phyloP scores from a whole-genome alignment of 2,797 vertebrate species.

The Thripadectes ignobilis region DNA sequence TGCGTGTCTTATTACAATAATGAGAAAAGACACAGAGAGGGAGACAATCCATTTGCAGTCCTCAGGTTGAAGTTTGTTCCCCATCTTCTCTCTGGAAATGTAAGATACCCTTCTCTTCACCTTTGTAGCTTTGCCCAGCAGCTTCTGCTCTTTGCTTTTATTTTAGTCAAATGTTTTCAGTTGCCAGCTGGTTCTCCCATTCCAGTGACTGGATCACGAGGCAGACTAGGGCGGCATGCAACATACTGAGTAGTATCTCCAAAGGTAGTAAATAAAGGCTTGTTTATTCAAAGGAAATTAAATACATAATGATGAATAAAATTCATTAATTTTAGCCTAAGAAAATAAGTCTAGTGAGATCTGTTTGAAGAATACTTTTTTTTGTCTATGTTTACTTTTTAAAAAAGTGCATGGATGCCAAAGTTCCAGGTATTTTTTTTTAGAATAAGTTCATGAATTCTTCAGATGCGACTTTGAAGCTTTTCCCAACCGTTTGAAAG shows the following conservation, averaged over 20 bases:
- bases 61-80: not conserved
- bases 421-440: constrained; percentile 41
- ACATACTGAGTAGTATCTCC: not conserved
- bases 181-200: not conserved
- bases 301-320: constrained; percentile 27
- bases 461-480: constrained; percentile 62
- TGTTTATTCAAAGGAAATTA: constrained; percentile 31
- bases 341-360: constrained; percentile 10
- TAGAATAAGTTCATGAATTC: constrained; percentile 44
- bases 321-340: not conserved
- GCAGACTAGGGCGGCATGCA: not conserved
- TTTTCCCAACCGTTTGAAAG: constrained; percentile 63
- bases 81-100: not conserved
- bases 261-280: not conserved
- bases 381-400: constrained; percentile 7
- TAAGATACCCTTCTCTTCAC: not conserved
- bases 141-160: not conserved
- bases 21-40: not conserved
- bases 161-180: not conserved
- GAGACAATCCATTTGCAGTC: not conserved
- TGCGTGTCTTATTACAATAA: not conserved
- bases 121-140: not conserved
- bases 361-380: constrained; percentile 13
- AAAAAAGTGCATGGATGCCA: constrained; percentile 20
- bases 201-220: not conserved